phyloP scores from a whole-genome alignment of 2,888 invertebrate species.

The Cephus pygmeus region DNA sequence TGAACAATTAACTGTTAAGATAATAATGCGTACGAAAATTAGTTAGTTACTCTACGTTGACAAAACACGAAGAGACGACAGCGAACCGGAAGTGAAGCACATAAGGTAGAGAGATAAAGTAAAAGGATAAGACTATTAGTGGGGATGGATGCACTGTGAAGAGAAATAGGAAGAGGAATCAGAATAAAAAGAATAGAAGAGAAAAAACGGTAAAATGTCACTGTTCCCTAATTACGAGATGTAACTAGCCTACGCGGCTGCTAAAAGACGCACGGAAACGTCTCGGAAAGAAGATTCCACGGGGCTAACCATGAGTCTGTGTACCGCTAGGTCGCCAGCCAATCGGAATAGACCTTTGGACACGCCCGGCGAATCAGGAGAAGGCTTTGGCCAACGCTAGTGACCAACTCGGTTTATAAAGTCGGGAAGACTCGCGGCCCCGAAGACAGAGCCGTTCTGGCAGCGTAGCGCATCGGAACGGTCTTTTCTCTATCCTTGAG shows the following conservation, averaged over 20 bases:
- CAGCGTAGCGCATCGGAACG: conserved; percentile 60
- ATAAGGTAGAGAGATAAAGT: background rate
- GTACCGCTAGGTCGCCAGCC: conserved; percentile 53
- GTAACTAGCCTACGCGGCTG: conserved; percentile 42
- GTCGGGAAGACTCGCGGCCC: conserved; percentile 58
- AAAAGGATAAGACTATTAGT: background rate
- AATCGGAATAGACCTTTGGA: conserved; percentile 41
- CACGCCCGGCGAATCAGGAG: conserved; percentile 5
- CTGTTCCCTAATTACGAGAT: conserved; percentile 55
- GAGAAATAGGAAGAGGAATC: conserved; percentile 2
- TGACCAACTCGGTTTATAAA: conserved; percentile 61
- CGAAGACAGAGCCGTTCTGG: conserved; percentile 65
- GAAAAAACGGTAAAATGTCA: conserved; percentile 59
- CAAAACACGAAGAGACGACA: background rate
- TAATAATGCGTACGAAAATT: background rate
- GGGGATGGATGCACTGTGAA: background rate
- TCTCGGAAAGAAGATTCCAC: conserved; percentile 17
- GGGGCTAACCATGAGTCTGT: conserved; percentile 15
- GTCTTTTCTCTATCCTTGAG: conserved; percentile 37
- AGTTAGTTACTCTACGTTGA: background rate
- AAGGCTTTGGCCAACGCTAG: conserved; percentile 47
- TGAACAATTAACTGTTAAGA: background rate
- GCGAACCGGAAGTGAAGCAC: background rate
- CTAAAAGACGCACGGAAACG: conserved; percentile 12
- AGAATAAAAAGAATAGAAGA: conserved; percentile 10